A percentile compares a stretch with the other conserved stretches of the same genome.
phyloP scores from a whole-genome alignment of 2,113 vertebrate species.

The Illadopsis cleaveri region DNA sequence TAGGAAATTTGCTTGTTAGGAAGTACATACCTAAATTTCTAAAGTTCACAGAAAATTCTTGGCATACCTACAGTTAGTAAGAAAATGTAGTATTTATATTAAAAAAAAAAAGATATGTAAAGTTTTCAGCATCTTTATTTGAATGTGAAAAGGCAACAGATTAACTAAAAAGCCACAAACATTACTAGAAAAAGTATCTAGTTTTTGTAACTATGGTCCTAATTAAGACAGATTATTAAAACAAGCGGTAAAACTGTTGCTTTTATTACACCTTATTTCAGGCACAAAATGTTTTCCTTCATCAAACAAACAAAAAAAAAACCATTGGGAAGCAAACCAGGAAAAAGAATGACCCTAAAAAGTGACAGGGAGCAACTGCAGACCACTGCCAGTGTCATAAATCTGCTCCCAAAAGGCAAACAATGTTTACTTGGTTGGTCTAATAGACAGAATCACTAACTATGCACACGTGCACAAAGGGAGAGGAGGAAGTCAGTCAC shows the following conservation, averaged over 20 bases:
- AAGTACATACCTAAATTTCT: not conserved
- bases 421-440: slow-evolving; percentile 67
- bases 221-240: not conserved
- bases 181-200: not conserved
- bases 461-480: slow-evolving; percentile 28
- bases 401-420: slow-evolving; percentile 47
- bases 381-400: slow-evolving; percentile 47
- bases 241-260: not conserved
- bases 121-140: not conserved
- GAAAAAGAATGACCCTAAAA: not conserved
- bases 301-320: slow-evolving; percentile 21
- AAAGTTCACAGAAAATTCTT: not conserved
- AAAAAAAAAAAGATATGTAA: not conserved
- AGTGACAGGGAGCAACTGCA: slow-evolving; percentile 60
- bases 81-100: not conserved
- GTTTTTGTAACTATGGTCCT: not conserved
- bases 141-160: not conserved
- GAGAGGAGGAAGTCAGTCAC: slow-evolving; percentile 66
- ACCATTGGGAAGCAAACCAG: not conserved
- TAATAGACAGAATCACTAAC: slow-evolving; percentile 74
- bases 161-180: not conserved
- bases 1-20: not conserved
- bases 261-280: not conserved
- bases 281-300: not conserved
- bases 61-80: not conserved